These are phyloP conservation scores for Glyphotaelius pellucidus DNA, from an alignment of 2,888 invertebrate species.

Conservation along the genomic window DNA sequence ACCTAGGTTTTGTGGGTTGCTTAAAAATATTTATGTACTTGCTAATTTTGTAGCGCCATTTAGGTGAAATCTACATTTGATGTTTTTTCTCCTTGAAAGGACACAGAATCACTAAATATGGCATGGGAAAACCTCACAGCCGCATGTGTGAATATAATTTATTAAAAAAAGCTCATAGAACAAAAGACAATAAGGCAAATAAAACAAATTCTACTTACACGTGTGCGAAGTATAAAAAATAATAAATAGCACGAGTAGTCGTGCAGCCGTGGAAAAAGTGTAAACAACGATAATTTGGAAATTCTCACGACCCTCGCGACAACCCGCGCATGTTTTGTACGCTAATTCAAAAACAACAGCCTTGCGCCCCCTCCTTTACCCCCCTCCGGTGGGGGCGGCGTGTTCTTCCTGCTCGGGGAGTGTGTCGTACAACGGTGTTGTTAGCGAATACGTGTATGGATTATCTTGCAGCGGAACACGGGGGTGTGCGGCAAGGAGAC, in stretches of 20 bases:
- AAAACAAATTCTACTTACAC: neutral
- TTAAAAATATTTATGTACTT: no score
- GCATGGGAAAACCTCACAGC: neutral
- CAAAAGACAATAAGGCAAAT: neutral
- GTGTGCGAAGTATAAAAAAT: neutral
- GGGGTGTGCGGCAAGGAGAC: neutral
- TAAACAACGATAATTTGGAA: neutral
- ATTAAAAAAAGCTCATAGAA: neutral
- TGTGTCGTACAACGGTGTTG: neutral
- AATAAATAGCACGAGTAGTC: neutral
- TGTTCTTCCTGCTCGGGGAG: neutral
- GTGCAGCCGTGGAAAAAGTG: neutral
- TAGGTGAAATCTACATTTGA: no score
- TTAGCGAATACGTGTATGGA: neutral
- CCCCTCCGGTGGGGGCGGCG: neutral
- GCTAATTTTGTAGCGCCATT: no score
- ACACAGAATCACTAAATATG: neutral
- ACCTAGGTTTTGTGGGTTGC: no score
- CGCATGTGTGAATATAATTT: neutral
- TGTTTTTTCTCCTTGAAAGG: neutral
- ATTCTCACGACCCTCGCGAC: neutral
- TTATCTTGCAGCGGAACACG: neutral
- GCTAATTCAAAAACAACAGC: slow-evolving; percentile 2
- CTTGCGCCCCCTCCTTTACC: neutral
- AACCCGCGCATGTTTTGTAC: slow-evolving; percentile 2